Percentiles rank a stretch among this genome's conserved stretches.
Conservation (phyloP, 2,113 vertebrate genomes). For the Recurvirostra avosetta region DNA sequence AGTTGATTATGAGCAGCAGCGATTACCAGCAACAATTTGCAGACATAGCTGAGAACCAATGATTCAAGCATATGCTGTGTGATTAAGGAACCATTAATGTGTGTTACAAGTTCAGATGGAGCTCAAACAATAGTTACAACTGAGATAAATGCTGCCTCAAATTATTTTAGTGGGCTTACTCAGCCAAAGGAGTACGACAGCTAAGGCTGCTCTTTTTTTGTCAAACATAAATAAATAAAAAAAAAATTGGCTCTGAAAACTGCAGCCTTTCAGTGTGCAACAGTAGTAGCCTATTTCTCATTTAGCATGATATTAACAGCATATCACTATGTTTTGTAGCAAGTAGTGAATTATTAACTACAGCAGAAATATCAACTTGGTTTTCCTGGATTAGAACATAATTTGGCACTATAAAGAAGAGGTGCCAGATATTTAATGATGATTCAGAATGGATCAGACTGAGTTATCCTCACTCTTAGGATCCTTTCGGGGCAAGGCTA, state of each 20-base stretch:
- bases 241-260: not conserved
- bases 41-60: not conserved
- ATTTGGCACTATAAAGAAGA: not conserved
- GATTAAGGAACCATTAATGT: not conserved
- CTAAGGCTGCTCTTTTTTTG: not conserved
- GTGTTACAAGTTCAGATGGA: not conserved
- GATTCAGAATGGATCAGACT: not conserved
- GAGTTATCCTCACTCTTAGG: not conserved
- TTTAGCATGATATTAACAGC: not conserved
- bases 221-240: not conserved
- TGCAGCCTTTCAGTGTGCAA: not conserved
- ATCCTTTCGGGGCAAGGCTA: not conserved
- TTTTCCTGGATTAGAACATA: not conserved
- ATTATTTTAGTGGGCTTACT: not conserved
- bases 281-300: not conserved
- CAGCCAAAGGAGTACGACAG: not conserved
- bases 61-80: not conserved
- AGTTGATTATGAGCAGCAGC: not conserved
- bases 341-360: not conserved
- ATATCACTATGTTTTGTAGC: not conserved
- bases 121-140: not conserved
- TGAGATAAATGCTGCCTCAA: not conserved
- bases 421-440: not conserved
- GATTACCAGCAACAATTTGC: not conserved
- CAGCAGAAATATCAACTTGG: not conserved